Evolutionary conservation across 2,113 vertebrate genomes (phyloP).

Genomic region (Aspiorhynchus laticeps): DNA sequence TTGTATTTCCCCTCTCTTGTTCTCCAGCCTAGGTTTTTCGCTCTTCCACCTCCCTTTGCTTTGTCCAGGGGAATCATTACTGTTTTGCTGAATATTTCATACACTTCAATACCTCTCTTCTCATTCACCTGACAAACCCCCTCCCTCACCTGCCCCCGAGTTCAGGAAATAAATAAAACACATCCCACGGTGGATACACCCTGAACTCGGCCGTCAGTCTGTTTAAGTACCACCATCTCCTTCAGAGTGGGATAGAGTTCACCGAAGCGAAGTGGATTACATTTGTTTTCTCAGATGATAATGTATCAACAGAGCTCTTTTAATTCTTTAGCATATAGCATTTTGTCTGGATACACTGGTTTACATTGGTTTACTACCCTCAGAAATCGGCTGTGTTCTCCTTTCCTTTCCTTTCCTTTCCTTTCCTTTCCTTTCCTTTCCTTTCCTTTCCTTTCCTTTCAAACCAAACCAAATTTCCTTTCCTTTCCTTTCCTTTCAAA

Average conservation of each 20-base stretch:
- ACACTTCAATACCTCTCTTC: slow-evolving; percentile 69
- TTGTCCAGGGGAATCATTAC: slow-evolving; percentile 83
- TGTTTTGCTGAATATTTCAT: slow-evolving; percentile 91
- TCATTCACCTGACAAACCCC: slow-evolving; percentile 76
- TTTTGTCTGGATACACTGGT: background rate
- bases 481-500: too few species aligned
- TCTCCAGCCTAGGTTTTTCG: slow-evolving; percentile 57
- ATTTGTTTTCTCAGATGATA: slow-evolving; percentile 29
- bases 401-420: background rate
- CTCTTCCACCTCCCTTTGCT: slow-evolving; percentile 52
- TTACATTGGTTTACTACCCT: background rate
- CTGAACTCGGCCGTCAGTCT: slow-evolving; percentile 29
- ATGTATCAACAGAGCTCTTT: background rate
- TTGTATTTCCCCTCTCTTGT: slow-evolving; percentile 68
- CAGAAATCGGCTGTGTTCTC: background rate
- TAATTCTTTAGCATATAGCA: background rate
- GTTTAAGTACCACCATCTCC: slow-evolving; percentile 35
- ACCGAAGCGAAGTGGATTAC: slow-evolving; percentile 2
- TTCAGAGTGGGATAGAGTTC: background rate
- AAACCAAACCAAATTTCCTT: too few species aligned
- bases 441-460: background rate
- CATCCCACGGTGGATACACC: slow-evolving; percentile 48
- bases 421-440: too few species aligned
- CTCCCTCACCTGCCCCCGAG: slow-evolving; percentile 71
- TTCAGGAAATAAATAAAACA: slow-evolving; percentile 68